A percentile compares a stretch with the other conserved stretches of the same genome.
Evolutionary conservation across 2,888 invertebrate genomes (phyloP).

Genomic region (Cryptocephalus moraei): DNA sequence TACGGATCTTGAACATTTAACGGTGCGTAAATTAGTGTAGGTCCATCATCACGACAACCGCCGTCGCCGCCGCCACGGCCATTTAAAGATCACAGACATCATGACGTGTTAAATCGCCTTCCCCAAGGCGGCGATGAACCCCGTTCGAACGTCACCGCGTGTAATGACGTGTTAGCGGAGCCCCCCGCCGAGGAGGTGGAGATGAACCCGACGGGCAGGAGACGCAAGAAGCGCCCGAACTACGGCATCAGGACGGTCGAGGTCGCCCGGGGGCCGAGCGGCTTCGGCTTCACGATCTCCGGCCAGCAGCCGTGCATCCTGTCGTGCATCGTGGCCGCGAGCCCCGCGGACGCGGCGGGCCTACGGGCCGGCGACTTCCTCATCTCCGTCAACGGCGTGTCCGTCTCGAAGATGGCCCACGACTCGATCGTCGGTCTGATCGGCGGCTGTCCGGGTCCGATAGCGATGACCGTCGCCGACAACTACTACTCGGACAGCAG

Average conservation of each 20-base stretch:
- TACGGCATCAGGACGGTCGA: slow-evolving; percentile 76
- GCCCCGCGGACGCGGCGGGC: slow-evolving; percentile 85
- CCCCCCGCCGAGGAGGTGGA: slow-evolving; percentile 4
- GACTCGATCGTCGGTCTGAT: slow-evolving; percentile 89
- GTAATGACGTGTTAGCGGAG: no score
- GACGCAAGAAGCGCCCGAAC: slow-evolving; percentile 60
- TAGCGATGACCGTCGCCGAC: slow-evolving; percentile 78
- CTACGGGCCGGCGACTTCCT: slow-evolving; percentile 86
- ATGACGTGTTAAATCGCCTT: slow-evolving; percentile 19
- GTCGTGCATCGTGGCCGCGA: slow-evolving; percentile 82
- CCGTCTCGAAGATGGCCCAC: slow-evolving; percentile 85
- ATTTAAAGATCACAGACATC: slow-evolving; percentile 29
- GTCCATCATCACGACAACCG: no score
- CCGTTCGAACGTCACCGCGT: no score
- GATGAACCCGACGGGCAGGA: slow-evolving; percentile 49
- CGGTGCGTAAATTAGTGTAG: no score
- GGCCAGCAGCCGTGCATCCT: slow-evolving; percentile 94
- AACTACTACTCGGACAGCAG: slow-evolving; percentile 79
- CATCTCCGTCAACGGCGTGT: slow-evolving; percentile 82
- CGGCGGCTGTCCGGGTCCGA: slow-evolving; percentile 73
- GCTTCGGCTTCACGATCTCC: slow-evolving; percentile 96
- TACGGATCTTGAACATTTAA: no score
- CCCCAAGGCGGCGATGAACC: no score
- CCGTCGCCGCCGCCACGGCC: slow-evolving; percentile 21
- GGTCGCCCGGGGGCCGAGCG: slow-evolving; percentile 74